A percentile compares a stretch with the other conserved stretches of the same genome.
phyloP scores from a whole-genome alignment of 2,113 vertebrate species.

The Paradisaea rubra region DNA sequence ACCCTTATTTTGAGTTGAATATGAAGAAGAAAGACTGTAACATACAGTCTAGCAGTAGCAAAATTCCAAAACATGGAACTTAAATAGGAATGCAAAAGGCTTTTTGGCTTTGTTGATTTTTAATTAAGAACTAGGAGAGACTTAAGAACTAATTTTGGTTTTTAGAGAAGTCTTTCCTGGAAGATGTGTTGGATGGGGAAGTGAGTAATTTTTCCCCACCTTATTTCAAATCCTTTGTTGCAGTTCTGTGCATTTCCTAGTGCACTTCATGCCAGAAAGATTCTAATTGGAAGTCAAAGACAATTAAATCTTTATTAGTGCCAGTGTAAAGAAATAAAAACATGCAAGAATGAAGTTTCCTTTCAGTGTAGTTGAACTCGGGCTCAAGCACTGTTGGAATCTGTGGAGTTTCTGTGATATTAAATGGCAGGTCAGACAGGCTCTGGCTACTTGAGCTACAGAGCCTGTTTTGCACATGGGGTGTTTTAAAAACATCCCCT shows the following conservation, averaged over 20 bases:
- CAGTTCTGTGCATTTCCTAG: not conserved
- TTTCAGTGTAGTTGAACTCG: not conserved
- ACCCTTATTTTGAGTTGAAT: fast-evolving
- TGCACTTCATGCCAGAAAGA: not conserved
- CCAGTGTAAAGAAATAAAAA: not conserved
- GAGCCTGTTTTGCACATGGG: not conserved
- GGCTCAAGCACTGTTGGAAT: not conserved
- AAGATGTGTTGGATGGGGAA: not conserved
- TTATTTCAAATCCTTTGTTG: not conserved
- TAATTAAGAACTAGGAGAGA: not conserved
- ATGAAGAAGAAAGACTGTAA: not conserved
- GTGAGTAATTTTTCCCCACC: not conserved
- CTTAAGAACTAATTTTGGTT: not conserved
- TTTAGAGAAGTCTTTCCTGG: not conserved
- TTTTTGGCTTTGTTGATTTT: not conserved
- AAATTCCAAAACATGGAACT: not conserved
- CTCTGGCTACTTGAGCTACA: not conserved
- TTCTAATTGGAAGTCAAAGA: not conserved
- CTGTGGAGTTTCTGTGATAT: not conserved
- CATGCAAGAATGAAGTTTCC: not conserved
- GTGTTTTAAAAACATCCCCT: not conserved
- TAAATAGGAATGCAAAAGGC: not conserved
- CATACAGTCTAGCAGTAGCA: too few species aligned
- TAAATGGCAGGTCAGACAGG: not conserved
- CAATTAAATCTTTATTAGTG: not conserved